Conservation (phyloP, 2,888 invertebrate species). For the Meteorus colon region DNA sequence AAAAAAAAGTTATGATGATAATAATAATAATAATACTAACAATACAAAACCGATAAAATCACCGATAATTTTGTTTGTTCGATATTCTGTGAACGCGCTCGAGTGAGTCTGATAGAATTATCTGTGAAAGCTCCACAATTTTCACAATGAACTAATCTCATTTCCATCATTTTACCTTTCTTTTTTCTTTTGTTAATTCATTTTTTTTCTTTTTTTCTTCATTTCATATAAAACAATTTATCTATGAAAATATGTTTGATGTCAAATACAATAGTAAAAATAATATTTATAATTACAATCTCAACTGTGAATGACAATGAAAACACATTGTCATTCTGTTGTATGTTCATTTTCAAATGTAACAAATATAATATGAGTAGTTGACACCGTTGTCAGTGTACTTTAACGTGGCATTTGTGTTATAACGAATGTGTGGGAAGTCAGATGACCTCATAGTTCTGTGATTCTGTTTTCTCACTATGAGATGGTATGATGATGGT, state of each 20-base stretch:
- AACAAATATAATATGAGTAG: constrained; percentile 5
- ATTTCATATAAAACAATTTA: no score
- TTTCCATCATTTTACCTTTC: background rate
- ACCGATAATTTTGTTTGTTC: background rate
- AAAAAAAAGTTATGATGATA: background rate
- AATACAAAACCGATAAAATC: background rate
- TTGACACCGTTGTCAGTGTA: constrained; percentile 4
- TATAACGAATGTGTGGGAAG: constrained; percentile 15
- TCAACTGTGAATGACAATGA: background rate
- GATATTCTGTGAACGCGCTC: background rate
- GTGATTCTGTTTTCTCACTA: constrained; percentile 52
- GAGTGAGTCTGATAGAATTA: background rate
- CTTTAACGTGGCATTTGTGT: background rate
- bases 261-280: no score
- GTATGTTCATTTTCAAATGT: background rate
- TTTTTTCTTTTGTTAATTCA: background rate
- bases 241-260: no score
- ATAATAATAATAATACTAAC: background rate
- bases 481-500: constrained; percentile 48
- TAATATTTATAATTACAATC: background rate
- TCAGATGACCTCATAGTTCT: constrained; percentile 38
- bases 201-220: background rate
- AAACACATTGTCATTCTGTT: background rate
- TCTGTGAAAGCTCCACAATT: background rate
- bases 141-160: background rate